phyloP scores from a whole-genome alignment of 2,888 invertebrate genomes.

The Sminthurinus aureus region DNA sequence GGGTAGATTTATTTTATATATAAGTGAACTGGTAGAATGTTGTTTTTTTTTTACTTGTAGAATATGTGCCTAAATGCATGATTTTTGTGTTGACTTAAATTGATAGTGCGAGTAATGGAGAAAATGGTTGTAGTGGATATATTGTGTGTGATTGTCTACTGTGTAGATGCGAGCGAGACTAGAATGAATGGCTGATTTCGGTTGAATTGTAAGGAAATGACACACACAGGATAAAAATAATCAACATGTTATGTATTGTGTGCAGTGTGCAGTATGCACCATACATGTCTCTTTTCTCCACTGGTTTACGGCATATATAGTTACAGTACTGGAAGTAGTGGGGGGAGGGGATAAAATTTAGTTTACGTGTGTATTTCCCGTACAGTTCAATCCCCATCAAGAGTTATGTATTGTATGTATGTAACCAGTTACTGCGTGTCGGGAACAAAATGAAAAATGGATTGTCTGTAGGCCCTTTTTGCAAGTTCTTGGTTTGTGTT shows the following conservation, averaged over 20 bases:
- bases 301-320: neutral
- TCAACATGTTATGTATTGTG: neutral
- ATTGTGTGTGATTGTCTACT: conserved; percentile 6
- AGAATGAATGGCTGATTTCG: neutral
- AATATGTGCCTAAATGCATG: neutral
- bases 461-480: neutral
- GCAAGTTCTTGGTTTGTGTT: conserved; percentile 10
- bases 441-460: conserved; percentile 30
- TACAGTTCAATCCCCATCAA: neutral
- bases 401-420: neutral
- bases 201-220: neutral
- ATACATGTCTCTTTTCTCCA: no score
- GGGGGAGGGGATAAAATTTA: neutral
- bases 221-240: neutral
- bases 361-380: neutral
- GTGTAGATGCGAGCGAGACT: neutral
- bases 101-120: neutral
- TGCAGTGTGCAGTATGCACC: no score
- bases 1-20: no score
- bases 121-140: neutral
- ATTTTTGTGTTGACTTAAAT: neutral
- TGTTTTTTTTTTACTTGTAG: neutral
- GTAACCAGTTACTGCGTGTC: neutral
- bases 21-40: no score
- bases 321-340: neutral